These are phyloP conservation scores for Cyphotilapia sp. DNA, from an alignment of 2,113 vertebrate genomes.

Conservation along the genomic window DNA sequence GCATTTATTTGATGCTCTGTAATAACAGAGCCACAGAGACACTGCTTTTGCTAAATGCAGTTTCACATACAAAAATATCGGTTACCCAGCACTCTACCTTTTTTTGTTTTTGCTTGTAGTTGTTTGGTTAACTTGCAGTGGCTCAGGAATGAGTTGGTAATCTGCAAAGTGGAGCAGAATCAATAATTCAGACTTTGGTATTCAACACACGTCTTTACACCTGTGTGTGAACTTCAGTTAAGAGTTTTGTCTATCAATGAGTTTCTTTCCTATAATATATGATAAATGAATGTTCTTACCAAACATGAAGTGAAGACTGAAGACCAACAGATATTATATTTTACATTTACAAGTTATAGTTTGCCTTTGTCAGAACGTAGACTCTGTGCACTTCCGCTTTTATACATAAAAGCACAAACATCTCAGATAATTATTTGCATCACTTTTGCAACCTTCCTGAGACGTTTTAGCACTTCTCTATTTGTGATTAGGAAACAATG, in stretches of 20 bases:
- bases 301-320: background rate
- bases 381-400: background rate
- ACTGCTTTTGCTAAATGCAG: background rate
- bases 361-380: rapidly evolving
- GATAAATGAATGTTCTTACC: background rate
- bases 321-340: background rate
- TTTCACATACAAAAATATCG: rapidly evolving
- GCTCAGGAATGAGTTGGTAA: background rate
- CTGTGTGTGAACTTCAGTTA: background rate
- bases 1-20: background rate
- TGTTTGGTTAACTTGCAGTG: background rate
- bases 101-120: background rate
- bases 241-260: background rate
- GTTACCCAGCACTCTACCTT: background rate
- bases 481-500: background rate
- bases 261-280: background rate
- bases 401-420: background rate
- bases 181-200: background rate
- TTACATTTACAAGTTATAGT: background rate
- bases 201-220: background rate
- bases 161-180: background rate
- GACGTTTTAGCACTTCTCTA: background rate
- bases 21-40: background rate
- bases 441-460: background rate
- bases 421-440: background rate